A percentile compares a stretch with the other conserved stretches of the same genome.
Conservation (phyloP, 30 jellyfish, hydroid and myxozoan species). For the Mastigias papua region DNA sequence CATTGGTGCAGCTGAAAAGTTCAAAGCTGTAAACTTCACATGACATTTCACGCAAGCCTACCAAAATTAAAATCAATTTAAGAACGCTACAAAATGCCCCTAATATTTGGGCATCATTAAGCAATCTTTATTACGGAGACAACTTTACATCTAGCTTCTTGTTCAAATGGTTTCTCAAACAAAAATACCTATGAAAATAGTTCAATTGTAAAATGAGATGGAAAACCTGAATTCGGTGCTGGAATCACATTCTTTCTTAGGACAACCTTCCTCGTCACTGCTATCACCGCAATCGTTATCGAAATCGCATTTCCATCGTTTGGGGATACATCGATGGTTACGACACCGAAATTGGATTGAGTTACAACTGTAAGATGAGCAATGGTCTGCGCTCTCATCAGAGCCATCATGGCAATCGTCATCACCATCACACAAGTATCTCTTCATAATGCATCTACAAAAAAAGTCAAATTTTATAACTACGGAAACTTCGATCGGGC, state of each 20-base stretch:
- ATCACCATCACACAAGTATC: slow-evolving; percentile 93
- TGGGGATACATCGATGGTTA: slow-evolving; percentile 85
- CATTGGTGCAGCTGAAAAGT: slow-evolving; percentile 80
- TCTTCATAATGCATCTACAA: slow-evolving; percentile 85
- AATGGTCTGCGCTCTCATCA: slow-evolving; percentile 82
- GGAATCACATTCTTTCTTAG: slow-evolving; percentile 66
- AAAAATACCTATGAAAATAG: no score
- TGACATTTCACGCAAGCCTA: no score
- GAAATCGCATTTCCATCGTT: slow-evolving; percentile 94
- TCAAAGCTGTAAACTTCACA: no score
- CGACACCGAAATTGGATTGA: slow-evolving; percentile 76
- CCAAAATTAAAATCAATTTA: no score
- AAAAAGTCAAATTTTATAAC: background rate
- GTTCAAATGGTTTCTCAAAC: no score
- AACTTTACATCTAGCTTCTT: background rate
- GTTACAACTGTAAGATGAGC: slow-evolving; percentile 78
- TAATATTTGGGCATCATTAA: background rate
- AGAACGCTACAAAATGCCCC: no score
- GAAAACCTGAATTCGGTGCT: slow-evolving; percentile 70
- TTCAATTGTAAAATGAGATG: no score
- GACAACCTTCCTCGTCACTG: slow-evolving; percentile 91
- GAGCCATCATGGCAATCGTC: slow-evolving; percentile 95
- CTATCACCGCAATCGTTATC: slow-evolving; percentile 93
- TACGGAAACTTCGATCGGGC: no score
- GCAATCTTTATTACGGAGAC: background rate